Base-by-base conservation (phyloP, 2,888 invertebrate species). In the Cabera pusaria region DNA sequence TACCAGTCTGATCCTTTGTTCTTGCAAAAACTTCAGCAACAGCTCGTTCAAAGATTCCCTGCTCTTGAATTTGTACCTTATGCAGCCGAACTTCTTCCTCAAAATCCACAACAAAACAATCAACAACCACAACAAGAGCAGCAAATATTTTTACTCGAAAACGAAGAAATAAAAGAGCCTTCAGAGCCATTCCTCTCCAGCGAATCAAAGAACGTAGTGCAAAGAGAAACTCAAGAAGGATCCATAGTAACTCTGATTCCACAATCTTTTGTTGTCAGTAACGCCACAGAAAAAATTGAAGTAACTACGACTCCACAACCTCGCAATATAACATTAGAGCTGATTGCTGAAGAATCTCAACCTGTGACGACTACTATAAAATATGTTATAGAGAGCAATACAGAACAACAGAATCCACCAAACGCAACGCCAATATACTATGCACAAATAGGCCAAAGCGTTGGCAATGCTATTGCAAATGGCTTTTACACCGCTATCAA, bases 401-500 rank as follows among this genome's bases (percentile, higher is more conserved):
- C 72, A 55, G 60, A 65, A 42, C 64, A 68, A 21, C 45, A 44
- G 20, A 38, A 16, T 17, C 28, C 36, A 7, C 51, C 55, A 18
- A 77, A 69, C 16, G 70, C 75, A 8, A 78, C 81, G 5, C 83
- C 90, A 0, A 75, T 90, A 21, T 90, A 89, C 44, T 90, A 89
- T 34, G 80, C 87, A 3, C 90, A 90, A 59, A 72, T 89, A 0
- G 83, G 83, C 7, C 82, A 77, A 63, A 79, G 71, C 23, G 72
- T 82, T 2, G 82, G 77, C 0, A 72, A 70, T 47, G 68, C 73
- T 19, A 67, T 83, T 20, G 79, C 85, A 1, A 79, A 76, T 46
- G 83, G 82, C 0, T 84, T 90, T 50, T 93, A 91, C 52, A 88
- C 93, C 1, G 90, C 92, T 0, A 72, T 93, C 14, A 92, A 93